phyloP scores from a whole-genome alignment of 2,888 invertebrate species.

The Crepidodera aurea region DNA sequence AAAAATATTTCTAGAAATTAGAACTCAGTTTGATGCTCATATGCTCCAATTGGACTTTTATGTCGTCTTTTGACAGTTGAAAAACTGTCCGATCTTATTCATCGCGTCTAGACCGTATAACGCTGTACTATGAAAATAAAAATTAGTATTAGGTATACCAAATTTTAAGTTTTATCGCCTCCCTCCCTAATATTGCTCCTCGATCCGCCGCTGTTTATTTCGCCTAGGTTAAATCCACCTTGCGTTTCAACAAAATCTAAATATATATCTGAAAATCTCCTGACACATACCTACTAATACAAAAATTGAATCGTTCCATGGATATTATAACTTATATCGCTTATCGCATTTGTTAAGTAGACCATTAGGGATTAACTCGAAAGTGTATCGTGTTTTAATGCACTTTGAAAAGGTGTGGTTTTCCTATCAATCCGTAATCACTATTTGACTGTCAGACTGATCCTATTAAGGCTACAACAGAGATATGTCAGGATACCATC shows the following conservation, averaged over 20 bases:
- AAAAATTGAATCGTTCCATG: slow-evolving; percentile 3
- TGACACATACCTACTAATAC: background rate
- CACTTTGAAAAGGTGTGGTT: slow-evolving; percentile 57
- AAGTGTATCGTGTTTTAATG: slow-evolving; percentile 46
- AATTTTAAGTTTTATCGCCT: too few species aligned
- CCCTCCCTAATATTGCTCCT: too few species aligned
- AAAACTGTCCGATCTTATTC: too few species aligned
- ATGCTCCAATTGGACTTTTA: too few species aligned
- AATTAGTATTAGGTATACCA: too few species aligned
- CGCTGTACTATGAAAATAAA: too few species aligned
- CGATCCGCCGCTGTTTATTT: too few species aligned
- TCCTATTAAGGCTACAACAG: slow-evolving; percentile 46
- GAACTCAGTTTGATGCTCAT: too few species aligned
- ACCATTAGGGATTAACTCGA: slow-evolving; percentile 12
- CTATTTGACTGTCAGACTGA: slow-evolving; percentile 50
- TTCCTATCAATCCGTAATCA: slow-evolving; percentile 51
- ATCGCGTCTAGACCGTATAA: too few species aligned
- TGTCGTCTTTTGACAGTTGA: too few species aligned
- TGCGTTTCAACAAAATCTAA: slow-evolving; percentile 3
- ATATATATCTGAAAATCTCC: background rate
- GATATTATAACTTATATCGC: background rate
- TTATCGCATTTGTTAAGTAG: background rate
- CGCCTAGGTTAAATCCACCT: background rate
- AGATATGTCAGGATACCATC: slow-evolving; percentile 30
- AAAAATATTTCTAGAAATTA: too few species aligned